phyloP scores from a whole-genome alignment of 2,888 invertebrate species.

The Pammene fasciana region DNA sequence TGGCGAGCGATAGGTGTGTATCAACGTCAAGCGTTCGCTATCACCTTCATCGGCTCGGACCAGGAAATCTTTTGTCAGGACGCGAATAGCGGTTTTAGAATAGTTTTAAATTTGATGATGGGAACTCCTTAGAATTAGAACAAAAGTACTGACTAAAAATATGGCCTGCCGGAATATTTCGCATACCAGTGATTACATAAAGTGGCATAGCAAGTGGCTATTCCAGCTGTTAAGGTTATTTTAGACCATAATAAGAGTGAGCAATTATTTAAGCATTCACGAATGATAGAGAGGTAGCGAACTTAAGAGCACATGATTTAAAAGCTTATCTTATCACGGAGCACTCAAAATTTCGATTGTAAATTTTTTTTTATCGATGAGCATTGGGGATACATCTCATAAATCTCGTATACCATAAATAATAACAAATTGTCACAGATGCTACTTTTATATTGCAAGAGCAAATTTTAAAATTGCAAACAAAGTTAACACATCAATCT shows the following conservation, averaged over 20 bases:
- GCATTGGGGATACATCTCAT: neutral
- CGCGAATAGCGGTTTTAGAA: constrained; percentile 8
- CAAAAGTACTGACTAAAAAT: too few species aligned
- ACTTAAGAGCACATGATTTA: too few species aligned
- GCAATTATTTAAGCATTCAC: too few species aligned
- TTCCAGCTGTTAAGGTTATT: too few species aligned
- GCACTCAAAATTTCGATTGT: neutral
- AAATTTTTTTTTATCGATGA: neutral
- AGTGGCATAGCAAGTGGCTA: too few species aligned
- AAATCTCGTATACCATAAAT: constrained; percentile 19
- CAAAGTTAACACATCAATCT: constrained; percentile 20
- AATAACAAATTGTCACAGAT: constrained; percentile 18
- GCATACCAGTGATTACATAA: too few species aligned
- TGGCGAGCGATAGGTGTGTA: constrained; percentile 23
- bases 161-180: too few species aligned
- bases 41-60: constrained; percentile 8
- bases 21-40: constrained; percentile 29
- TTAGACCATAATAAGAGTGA: too few species aligned
- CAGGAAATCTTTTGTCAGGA: constrained; percentile 28
- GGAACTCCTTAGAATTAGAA: neutral
- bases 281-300: too few species aligned
- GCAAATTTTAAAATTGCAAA: constrained; percentile 30
- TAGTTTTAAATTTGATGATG: neutral
- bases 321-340: too few species aligned
- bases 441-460: constrained; percentile 5